phyloP scores from a whole-genome alignment of 92 coral and sea anemone species.

The Porites lobata region DNA sequence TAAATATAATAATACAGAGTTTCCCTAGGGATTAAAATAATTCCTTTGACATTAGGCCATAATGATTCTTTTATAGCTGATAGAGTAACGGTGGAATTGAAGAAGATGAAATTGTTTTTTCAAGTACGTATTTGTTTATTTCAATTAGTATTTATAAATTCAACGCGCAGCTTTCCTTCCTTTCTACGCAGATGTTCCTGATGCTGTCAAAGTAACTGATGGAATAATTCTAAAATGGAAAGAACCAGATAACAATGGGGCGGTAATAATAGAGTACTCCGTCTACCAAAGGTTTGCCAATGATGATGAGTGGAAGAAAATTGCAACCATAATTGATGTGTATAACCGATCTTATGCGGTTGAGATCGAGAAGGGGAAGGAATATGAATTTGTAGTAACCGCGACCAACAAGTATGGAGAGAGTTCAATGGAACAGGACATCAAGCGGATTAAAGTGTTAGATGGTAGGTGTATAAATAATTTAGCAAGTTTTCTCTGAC shows the following conservation, averaged over 20 bases:
- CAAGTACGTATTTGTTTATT: too few relatives aligned
- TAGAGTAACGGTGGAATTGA: too few relatives aligned
- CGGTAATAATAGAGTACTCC: not conserved
- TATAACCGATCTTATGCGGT: not conserved
- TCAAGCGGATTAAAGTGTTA: not conserved
- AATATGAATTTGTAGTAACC: constrained; percentile 17
- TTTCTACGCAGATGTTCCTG: not conserved
- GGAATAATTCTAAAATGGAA: not conserved
- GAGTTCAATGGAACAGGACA: not conserved
- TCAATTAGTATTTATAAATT: too few relatives aligned
- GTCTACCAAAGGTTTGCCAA: not conserved
- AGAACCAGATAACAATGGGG: not conserved
- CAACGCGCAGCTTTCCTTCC: too few relatives aligned
- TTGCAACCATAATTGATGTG: not conserved
- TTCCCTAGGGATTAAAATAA: too few relatives aligned
- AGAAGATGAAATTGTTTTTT: too few relatives aligned
- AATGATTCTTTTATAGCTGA: too few relatives aligned
- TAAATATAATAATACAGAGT: too few relatives aligned
- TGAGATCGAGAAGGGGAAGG: not conserved
- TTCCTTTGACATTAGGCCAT: too few relatives aligned
- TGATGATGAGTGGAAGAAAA: not conserved
- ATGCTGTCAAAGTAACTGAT: not conserved
- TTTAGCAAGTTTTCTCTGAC: too few relatives aligned
- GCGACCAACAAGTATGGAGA: constrained; percentile 31
- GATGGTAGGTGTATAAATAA: not conserved